Evolutionary conservation across 1,140 invertebrate species (phyloP).

Genomic region (Hycleus phaleratus): DNA sequence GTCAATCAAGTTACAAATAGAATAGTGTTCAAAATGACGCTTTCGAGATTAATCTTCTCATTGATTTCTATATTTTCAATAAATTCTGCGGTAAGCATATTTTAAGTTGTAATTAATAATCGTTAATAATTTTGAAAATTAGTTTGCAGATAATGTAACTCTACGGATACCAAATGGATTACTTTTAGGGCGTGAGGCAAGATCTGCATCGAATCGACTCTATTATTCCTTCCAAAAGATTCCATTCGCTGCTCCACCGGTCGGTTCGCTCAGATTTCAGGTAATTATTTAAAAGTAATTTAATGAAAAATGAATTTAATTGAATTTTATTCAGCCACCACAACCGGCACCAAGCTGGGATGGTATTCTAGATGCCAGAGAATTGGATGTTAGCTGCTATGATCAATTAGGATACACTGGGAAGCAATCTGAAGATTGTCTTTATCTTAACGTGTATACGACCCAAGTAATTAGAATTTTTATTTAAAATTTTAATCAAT

Average conservation of each 20-base stretch:
- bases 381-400: conserved; percentile 14
- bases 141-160: background rate
- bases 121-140: background rate
- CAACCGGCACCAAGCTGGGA: conserved; percentile 6
- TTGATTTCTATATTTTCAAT: no score
- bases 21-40: no score
- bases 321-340: background rate
- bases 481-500: no score
- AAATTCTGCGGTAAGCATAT: no score
- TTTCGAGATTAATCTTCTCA: no score
- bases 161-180: background rate
- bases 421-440: conserved; percentile 14
- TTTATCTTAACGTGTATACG: conserved; percentile 19
- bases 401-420: background rate
- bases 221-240: conserved; percentile 20
- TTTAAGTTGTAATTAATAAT: no score
- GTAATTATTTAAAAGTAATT: no score
- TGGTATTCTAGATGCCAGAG: conserved; percentile 8
- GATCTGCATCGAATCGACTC: background rate
- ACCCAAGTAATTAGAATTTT: conserved; percentile 4
- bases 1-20: no score
- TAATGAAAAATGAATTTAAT: no score
- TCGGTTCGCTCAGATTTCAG: conserved; percentile 9
- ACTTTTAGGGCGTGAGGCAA: background rate
- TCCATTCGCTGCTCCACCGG: conserved; percentile 11